Conservation (phyloP, 2,888 invertebrate species). For the Thereva nobilitata region DNA sequence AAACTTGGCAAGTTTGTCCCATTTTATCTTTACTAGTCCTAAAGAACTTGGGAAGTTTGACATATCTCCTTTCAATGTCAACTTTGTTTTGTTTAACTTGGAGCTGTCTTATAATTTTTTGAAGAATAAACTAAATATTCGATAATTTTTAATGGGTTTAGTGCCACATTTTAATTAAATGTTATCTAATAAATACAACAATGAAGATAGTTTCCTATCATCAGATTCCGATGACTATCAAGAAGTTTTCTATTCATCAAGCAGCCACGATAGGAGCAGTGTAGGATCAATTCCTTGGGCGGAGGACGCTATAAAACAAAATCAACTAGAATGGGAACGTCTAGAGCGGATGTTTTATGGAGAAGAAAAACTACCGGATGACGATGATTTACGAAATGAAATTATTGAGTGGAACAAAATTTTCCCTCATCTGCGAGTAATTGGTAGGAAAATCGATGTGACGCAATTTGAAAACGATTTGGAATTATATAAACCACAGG, state of each 20-base stretch:
- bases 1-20: background rate
- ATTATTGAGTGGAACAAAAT: constrained; percentile 56
- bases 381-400: constrained; percentile 52
- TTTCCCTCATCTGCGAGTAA: constrained; percentile 48
- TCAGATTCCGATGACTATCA: constrained; percentile 49
- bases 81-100: constrained; percentile 32
- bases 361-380: constrained; percentile 47
- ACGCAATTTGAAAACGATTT: too few species aligned
- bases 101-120: background rate
- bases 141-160: too few species aligned
- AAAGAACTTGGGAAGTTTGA: too few species aligned
- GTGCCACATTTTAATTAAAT: constrained; percentile 9
- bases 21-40: too few species aligned
- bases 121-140: background rate
- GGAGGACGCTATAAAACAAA: constrained; percentile 57
- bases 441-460: constrained; percentile 23
- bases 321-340: constrained; percentile 56
- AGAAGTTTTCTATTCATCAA: constrained; percentile 54
- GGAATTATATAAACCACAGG: background rate
- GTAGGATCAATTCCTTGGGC: constrained; percentile 59
- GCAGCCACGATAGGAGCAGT: constrained; percentile 54
- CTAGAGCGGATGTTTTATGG: constrained; percentile 55
- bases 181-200: constrained; percentile 37
- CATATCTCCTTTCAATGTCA: constrained; percentile 34
- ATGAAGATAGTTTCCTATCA: constrained; percentile 42